These are phyloP conservation scores for Centropus bengalensis DNA, from an alignment of 2,113 vertebrate genomes.

Conservation along the genomic window DNA sequence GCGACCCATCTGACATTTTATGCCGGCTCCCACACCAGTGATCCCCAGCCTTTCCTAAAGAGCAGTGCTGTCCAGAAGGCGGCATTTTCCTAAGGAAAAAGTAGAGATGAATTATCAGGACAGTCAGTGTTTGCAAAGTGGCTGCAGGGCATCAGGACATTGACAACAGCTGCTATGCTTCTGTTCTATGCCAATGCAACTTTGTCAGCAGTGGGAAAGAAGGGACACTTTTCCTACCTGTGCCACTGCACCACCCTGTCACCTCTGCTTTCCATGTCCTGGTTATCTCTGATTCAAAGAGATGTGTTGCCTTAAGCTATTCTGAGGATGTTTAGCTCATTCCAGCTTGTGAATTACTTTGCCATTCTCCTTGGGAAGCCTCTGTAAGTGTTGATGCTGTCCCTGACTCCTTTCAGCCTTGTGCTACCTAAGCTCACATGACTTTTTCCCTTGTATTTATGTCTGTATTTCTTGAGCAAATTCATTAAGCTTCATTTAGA, in stretches of 20 bases:
- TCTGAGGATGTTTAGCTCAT: background rate
- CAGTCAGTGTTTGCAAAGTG: background rate
- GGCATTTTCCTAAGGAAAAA: background rate
- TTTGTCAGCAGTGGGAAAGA: background rate
- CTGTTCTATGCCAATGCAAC: background rate
- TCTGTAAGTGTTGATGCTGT: background rate
- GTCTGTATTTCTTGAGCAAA: background rate
- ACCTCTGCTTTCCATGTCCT: background rate
- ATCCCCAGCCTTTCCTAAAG: background rate
- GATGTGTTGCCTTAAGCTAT: background rate
- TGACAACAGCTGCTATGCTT: background rate
- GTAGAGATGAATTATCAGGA: background rate
- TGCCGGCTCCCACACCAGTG: background rate
- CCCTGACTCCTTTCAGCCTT: background rate
- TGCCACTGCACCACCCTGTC: background rate
- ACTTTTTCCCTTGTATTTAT: background rate
- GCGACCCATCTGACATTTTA: background rate
- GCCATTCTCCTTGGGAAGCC: background rate
- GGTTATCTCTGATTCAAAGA: background rate
- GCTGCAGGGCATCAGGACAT: background rate
- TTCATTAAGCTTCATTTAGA: background rate
- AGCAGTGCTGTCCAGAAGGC: background rate
- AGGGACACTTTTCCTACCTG: background rate
- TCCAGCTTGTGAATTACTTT: background rate
- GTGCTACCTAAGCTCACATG: background rate